phyloP scores from a whole-genome alignment of 2,888 invertebrate species.

The Monoplex corrugatus region DNA sequence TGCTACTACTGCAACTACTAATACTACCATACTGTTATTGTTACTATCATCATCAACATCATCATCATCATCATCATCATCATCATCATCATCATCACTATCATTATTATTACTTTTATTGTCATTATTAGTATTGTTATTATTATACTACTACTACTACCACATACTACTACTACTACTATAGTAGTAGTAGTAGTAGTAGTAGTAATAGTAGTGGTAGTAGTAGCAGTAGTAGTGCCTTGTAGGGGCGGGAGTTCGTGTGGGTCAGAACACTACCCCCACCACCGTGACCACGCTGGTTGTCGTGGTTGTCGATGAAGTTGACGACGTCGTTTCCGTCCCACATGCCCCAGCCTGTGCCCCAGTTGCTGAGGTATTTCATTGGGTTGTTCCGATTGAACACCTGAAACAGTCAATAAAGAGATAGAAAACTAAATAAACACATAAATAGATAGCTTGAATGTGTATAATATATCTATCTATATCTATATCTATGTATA shows the following conservation, averaged over 20 bases:
- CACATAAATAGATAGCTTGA: background rate
- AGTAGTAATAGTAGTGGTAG: conserved; percentile 45
- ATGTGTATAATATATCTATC: background rate
- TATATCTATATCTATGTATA: no score
- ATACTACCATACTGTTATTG: no score
- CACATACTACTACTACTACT: no score
- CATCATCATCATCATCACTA: no score
- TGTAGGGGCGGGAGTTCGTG: background rate
- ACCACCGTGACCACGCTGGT: conserved; percentile 88
- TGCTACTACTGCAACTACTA: no score
- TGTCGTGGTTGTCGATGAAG: conserved; percentile 96
- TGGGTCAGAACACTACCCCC: conserved; percentile 82
- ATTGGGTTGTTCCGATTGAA: conserved; percentile 63
- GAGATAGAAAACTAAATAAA: background rate
- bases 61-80: no score
- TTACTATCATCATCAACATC: no score
- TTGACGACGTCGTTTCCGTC: conserved; percentile 84
- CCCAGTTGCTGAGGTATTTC: conserved; percentile 69
- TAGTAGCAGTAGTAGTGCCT: conserved; percentile 52
- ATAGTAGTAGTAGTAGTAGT: conserved; percentile 23
- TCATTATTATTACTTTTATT: no score
- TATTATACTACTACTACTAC: no score
- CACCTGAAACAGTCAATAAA: conserved; percentile 45
- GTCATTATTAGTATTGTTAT: no score
- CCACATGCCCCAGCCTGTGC: conserved; percentile 74